These are phyloP conservation scores for Pardalotus punctatus DNA, from an alignment of 2,113 vertebrate genomes.

Conservation along the genomic window DNA sequence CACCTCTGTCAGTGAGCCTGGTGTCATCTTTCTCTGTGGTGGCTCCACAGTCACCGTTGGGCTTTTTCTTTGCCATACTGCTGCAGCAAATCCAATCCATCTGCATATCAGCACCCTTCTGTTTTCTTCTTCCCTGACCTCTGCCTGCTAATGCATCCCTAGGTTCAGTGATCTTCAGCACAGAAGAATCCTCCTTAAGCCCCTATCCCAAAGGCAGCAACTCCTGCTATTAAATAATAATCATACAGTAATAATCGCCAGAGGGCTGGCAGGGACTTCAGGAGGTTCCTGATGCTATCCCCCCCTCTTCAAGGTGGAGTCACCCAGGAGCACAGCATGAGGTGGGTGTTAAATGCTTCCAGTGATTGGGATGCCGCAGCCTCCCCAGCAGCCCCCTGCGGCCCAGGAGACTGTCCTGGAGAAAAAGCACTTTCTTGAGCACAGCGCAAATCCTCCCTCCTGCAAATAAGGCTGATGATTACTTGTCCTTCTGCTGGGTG, in stretches of 20 bases:
- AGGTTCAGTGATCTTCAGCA: not conserved
- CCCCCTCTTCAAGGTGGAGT: not conserved
- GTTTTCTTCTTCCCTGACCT: not conserved
- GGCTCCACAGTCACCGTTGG: not conserved
- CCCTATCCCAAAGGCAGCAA: not conserved
- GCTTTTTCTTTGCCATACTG: not conserved
- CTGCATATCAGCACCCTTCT: not conserved
- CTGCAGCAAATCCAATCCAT: not conserved
- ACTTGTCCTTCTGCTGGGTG: not conserved
- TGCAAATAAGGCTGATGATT: not conserved
- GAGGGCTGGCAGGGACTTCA: not conserved
- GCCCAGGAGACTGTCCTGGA: slow-evolving; percentile 9
- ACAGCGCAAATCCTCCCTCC: not conserved
- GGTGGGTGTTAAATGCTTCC: not conserved
- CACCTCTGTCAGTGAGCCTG: not conserved
- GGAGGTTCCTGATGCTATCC: not conserved
- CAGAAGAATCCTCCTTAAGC: not conserved
- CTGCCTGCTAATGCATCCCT: not conserved
- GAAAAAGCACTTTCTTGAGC: not conserved
- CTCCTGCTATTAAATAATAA: not conserved
- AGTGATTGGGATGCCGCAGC: not conserved
- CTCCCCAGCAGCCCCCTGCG: slow-evolving; percentile 47
- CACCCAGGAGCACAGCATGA: not conserved
- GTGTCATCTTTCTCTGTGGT: not conserved
- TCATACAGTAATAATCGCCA: not conserved